Base-by-base conservation (phyloP, 2,888 invertebrate species). In the Cantharis flavilabris region DNA sequence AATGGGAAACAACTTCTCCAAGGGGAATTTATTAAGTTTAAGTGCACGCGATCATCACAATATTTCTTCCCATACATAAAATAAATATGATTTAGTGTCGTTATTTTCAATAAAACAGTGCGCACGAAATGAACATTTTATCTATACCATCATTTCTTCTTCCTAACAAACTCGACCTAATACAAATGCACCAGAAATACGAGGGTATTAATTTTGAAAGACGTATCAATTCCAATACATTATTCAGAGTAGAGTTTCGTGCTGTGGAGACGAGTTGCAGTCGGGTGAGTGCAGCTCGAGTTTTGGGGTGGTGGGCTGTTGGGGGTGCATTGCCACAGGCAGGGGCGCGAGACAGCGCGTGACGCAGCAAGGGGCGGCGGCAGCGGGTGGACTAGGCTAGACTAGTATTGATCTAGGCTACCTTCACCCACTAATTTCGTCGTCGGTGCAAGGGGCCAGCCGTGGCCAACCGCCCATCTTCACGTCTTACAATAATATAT, bases 341-440 rank as follows among this genome's bases (percentile, higher is more conserved):
- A 73, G 78, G 81, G 79, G 77, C 76, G 81, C 82, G 81, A 82
- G 81, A 82, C 82, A 81, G 83, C 81, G 83, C 82, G 84, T 81
- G 83, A 84, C 84, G 84, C 83, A 83, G 82, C 80, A 81, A 83
- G 84, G 83, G 85, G 84, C 78, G 84, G 81, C 80, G 82, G 83
- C 80, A 80, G 83, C 81, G 80, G 83, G 82, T 84, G 83, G 85
- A 84, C 86, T 86, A 86, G 87, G 86, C 87, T 87, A 88, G 88
- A 87, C 86, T 85, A 86, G 87, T 88, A 88, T 87, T 88, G 87
- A 87, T 88, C 88, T 88, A 86, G 87, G 86, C 86, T 85, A 87
- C 87, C 87, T 87, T 87, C 87, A 87, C 87, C 88, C 87, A 88
- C 87, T 88, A 88, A 88, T 88, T 88, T 87, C 86, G 86, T 86